Conservation (phyloP, 2,888 invertebrate species). For the Cephonodes hylas region DNA sequence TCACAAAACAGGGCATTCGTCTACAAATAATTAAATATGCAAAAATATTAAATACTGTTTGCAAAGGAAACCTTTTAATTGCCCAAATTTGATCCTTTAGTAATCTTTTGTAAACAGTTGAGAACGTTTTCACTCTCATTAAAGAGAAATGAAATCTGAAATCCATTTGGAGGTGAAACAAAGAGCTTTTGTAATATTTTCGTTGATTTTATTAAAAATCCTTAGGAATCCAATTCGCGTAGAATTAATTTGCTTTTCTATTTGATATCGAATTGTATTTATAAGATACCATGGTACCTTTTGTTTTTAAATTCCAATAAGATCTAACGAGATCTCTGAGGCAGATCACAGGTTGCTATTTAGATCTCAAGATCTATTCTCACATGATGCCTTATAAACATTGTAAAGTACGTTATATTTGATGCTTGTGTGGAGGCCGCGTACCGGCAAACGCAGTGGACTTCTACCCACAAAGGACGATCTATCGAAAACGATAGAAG, state of each 20-base stretch:
- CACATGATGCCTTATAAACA: no score
- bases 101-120: neutral
- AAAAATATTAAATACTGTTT: slow-evolving; percentile 8
- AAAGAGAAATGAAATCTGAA: neutral
- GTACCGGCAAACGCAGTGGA: no score
- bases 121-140: neutral
- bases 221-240: neutral
- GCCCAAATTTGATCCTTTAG: neutral
- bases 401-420: no score
- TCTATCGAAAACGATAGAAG: no score
- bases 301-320: no score
- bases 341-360: no score
- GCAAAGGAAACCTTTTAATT: neutral
- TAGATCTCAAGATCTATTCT: no score
- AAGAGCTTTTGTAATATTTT: neutral
- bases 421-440: no score
- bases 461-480: no score
- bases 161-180: neutral
- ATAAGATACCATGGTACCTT: no score
- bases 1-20: neutral
- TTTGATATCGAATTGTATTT: neutral
- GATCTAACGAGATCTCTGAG: no score
- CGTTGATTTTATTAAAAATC: neutral
- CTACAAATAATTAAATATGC: neutral
- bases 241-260: neutral